Conservation (phyloP, 2,113 vertebrate genomes). For the Sapajus apella region DNA sequence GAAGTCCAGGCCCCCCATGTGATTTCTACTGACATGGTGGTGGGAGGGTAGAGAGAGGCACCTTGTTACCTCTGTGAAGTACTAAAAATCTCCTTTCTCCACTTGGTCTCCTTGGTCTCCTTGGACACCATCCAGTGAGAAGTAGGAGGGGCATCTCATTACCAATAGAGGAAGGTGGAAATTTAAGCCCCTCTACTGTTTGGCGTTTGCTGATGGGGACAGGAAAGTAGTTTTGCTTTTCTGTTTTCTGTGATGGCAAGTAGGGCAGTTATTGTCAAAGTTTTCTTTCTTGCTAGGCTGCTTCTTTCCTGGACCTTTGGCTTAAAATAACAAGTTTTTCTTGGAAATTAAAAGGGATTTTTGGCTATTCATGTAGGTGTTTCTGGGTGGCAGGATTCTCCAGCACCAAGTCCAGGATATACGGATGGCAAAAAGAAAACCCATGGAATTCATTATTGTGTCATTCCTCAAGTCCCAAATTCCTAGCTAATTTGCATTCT, state of each 20-base stretch:
- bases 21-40: not conserved
- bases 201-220: not conserved
- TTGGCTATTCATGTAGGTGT: not conserved
- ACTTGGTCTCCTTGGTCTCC: not conserved
- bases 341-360: not conserved
- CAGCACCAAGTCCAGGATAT: not conserved
- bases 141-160: not conserved
- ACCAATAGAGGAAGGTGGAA: not conserved
- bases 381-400: not conserved
- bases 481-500: not conserved
- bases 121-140: not conserved
- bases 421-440: not conserved
- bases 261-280: not conserved
- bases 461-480: not conserved
- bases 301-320: not conserved
- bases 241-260: not conserved
- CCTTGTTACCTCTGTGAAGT: not conserved
- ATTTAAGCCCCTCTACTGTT: not conserved
- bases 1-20: not conserved
- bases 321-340: conserved; percentile 36
- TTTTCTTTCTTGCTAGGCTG: not conserved
- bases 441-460: not conserved
- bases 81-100: conserved; percentile 1
- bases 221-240: not conserved
- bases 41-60: not conserved